Percentiles rank a stretch among this genome's conserved stretches.
These are phyloP conservation scores for Leucoraja erinaceus DNA, from an alignment of 2,113 vertebrate species.

Conservation along the genomic window DNA sequence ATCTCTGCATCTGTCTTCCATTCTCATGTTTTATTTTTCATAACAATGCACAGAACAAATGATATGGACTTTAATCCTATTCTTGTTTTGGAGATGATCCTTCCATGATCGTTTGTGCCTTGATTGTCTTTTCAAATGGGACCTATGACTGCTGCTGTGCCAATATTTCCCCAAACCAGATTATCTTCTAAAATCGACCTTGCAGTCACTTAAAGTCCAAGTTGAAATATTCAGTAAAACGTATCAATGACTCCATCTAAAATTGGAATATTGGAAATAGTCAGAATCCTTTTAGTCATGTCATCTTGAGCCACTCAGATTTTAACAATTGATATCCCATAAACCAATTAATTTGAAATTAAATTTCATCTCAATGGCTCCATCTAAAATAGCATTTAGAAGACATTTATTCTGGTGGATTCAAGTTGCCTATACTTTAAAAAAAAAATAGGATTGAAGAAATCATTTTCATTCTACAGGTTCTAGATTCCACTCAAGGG, in stretches of 20 bases:
- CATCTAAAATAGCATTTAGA: not conserved
- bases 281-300: not conserved
- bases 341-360: not conserved
- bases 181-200: not conserved
- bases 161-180: not conserved
- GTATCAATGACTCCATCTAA: not conserved
- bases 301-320: not conserved
- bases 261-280: not conserved
- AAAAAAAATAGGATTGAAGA: not conserved
- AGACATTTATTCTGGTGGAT: not conserved
- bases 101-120: no score
- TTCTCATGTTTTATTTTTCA: no score
- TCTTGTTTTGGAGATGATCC: no score
- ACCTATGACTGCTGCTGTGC: not conserved
- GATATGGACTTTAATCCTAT: no score
- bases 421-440: not conserved
- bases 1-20: no score
- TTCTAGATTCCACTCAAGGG: no score
- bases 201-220: not conserved
- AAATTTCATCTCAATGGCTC: not conserved
- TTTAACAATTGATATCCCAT: not conserved
- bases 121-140: no score
- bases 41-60: no score
- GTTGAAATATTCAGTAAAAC: not conserved
- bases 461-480: not conserved